Evolutionary conservation across 2,797 vertebrate species (phyloP).

Genomic region (Chloroceryle amazona): DNA sequence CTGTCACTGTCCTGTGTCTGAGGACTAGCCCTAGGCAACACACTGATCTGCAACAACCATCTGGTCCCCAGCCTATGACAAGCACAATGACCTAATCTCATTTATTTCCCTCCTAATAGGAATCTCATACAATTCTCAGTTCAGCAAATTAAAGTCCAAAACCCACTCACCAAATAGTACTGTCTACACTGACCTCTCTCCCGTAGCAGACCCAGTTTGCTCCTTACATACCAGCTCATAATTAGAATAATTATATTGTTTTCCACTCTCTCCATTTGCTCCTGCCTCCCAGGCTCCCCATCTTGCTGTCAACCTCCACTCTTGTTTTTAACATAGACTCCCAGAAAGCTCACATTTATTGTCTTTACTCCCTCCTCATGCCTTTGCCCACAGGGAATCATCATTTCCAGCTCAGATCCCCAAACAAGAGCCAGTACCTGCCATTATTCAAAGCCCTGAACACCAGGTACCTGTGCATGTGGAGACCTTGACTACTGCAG

Average conservation of each 20-base stretch:
- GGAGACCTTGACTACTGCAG: neutral
- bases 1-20: neutral
- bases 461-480: neutral
- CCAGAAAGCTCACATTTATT: neutral
- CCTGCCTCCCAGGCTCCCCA: too few species aligned
- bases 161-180: neutral
- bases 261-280: neutral
- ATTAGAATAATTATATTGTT: neutral
- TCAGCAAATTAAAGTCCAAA: neutral
- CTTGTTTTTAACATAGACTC: neutral
- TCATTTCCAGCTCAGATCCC: neutral
- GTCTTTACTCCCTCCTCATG: neutral
- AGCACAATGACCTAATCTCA: neutral
- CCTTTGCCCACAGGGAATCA: neutral
- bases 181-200: neutral
- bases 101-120: neutral
- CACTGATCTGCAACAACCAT: neutral
- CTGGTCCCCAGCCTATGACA: neutral
- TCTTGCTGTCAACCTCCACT: neutral
- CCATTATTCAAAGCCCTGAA: rapidly evolving
- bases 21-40: neutral
- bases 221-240: neutral
- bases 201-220: neutral
- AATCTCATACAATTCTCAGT: neutral
- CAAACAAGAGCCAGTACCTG: rapidly evolving